Evolutionary conservation across 2,888 invertebrate genomes (phyloP).

Genomic region (Helicoverpa assulta): DNA sequence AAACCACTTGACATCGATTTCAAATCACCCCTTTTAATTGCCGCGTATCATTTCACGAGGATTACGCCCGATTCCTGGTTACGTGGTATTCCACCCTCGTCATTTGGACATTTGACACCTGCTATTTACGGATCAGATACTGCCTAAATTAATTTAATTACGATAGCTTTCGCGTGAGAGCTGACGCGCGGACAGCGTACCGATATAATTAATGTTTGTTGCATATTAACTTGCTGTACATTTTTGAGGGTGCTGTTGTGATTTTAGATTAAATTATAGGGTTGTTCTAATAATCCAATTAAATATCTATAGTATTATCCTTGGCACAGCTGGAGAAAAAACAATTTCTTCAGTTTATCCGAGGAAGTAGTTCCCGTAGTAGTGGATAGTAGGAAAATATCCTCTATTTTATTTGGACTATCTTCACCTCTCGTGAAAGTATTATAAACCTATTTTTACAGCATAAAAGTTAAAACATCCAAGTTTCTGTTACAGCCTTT

Average conservation of each 20-base stretch:
- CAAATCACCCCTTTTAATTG: conserved; percentile 36
- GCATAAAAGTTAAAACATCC: too few relatives aligned
- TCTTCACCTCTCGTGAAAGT: too few relatives aligned
- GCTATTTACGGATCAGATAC: conserved; percentile 66
- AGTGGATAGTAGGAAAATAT: too few relatives aligned
- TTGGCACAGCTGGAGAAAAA: too few relatives aligned
- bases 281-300: too few relatives aligned
- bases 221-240: conserved; percentile 8
- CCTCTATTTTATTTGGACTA: too few relatives aligned
- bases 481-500: too few relatives aligned
- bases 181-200: conserved; percentile 38
- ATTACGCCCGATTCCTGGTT: conserved; percentile 25
- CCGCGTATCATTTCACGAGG: conserved; percentile 8
- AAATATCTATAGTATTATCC: too few relatives aligned
- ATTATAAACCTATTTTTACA: too few relatives aligned
- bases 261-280: too few relatives aligned
- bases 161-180: conserved; percentile 42
- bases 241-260: background rate
- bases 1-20: conserved; percentile 17
- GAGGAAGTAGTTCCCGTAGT: too few relatives aligned
- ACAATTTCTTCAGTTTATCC: too few relatives aligned
- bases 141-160: conserved; percentile 68
- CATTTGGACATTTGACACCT: conserved; percentile 68
- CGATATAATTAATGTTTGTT: conserved; percentile 46
- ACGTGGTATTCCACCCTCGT: conserved; percentile 64